Conservation (phyloP, 2,113 vertebrate genomes). For the Elachura formosa region DNA sequence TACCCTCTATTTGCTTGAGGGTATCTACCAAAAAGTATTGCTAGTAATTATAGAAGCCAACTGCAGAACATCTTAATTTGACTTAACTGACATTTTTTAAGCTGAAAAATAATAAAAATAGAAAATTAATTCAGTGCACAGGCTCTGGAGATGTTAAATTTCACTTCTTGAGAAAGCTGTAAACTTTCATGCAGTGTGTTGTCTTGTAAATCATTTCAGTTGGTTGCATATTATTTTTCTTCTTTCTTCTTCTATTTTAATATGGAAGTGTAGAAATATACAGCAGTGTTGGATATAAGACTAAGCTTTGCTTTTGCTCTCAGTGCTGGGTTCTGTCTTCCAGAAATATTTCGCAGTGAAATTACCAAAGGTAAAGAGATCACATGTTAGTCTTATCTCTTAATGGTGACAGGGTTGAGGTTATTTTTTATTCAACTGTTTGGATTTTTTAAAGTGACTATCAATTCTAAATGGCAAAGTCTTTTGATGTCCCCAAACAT, state of each 20-base stretch:
- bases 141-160: conserved; percentile 57
- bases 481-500: neutral
- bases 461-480: neutral
- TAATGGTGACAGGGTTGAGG: neutral
- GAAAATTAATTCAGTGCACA: neutral
- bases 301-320: neutral
- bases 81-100: conserved; percentile 71
- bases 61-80: conserved; percentile 69
- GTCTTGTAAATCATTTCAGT: neutral
- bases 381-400: neutral
- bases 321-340: neutral
- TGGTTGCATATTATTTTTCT: neutral
- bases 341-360: neutral
- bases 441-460: neutral
- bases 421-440: neutral
- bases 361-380: neutral
- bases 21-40: conserved; percentile 71
- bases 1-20: conserved; percentile 63
- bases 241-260: neutral
- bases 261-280: neutral
- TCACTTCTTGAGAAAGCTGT: conserved; percentile 53
- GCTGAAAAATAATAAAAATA: conserved; percentile 63
- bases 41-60: conserved; percentile 74
- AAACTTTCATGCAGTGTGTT: conserved; percentile 26
- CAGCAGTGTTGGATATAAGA: neutral